Conservation (phyloP, 2,888 invertebrate species). For the Lasioglossum calceatum region DNA sequence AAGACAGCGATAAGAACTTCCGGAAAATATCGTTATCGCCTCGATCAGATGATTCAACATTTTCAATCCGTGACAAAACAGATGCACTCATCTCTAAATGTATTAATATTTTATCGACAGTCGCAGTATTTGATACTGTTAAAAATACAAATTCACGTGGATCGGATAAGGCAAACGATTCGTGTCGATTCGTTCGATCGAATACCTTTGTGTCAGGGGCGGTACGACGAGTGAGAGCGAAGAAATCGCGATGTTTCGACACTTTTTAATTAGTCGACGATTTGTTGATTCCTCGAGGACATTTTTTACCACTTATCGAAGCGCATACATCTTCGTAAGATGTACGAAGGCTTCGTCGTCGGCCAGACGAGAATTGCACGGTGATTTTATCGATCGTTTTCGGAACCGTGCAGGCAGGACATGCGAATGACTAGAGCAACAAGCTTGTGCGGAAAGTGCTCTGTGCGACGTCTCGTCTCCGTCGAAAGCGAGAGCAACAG, state of each 20-base stretch:
- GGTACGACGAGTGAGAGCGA: background rate
- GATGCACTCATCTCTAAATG: background rate
- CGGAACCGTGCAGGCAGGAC: background rate
- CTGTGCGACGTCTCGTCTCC: background rate
- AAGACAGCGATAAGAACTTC: background rate
- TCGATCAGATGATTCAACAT: background rate
- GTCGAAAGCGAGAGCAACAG: background rate
- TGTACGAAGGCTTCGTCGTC: background rate
- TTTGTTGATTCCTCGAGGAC: constrained; percentile 1
- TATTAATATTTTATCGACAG: background rate
- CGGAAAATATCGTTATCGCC: background rate
- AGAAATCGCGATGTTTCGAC: background rate
- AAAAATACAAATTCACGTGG: background rate
- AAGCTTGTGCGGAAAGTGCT: background rate
- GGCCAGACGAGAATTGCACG: background rate
- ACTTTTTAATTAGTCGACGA: background rate
- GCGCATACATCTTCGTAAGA: background rate
- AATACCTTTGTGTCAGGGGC: background rate
- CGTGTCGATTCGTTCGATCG: background rate
- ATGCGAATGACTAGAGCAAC: background rate
- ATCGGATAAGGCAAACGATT: background rate
- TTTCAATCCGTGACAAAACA: background rate
- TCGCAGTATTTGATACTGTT: background rate
- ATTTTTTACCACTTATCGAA: background rate
- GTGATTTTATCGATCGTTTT: background rate